Base-by-base conservation (phyloP, 2,113 vertebrate genomes). In the Plectropomus leopardus region DNA sequence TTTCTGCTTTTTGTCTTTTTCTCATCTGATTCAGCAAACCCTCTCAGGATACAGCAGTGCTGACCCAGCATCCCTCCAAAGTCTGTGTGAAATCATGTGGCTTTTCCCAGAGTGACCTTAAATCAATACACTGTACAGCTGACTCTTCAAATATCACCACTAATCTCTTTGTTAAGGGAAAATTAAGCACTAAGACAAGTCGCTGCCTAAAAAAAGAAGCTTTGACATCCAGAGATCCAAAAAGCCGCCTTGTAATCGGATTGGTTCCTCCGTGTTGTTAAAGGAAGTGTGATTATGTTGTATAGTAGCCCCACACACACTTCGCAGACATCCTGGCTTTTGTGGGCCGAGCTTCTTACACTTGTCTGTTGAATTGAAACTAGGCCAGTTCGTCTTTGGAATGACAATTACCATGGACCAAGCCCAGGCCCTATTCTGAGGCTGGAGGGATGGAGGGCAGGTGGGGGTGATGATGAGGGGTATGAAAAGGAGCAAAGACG, bases 351-450 rank as follows among this genome's bases (percentile, higher is more conserved):
- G 85, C 73, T 85, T 84, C 89, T 88, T 84, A 83, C 92, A 86
- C 89, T 90, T 83, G 86, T 90, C 86, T 82, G 86, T 86, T 94
- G 83, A 90, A 90, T 95, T 94, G 96, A 96, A 98, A 96, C 94
- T 97, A 95, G 97, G 96, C 94, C 96, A 94, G 94, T 95, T 93
- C 94, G 96, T 96, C 95, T 95, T 95, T 96, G 90, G 96, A 97
- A 97, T 97, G 95, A 97, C 96, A 97, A 97, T 97, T 94, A 96
- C 95, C 92, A 88, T 75, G 91, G 87, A 86, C 91, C 93, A 86
- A 93, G 87, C 91, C 91, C 94, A 80, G 91, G 59, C 91, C 93
- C 91, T 88, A 78, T 94, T 94, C 93, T 91, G 93, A 92, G 91
- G 91, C 84, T 78, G 86, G 53, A 77, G 82, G 87, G 78, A 40